A percentile compares a stretch with the other conserved stretches of the same genome.
These are phyloP conservation scores for Ammodytes marinus DNA, from an alignment of 2,113 vertebrate species.

Conservation along the genomic window DNA sequence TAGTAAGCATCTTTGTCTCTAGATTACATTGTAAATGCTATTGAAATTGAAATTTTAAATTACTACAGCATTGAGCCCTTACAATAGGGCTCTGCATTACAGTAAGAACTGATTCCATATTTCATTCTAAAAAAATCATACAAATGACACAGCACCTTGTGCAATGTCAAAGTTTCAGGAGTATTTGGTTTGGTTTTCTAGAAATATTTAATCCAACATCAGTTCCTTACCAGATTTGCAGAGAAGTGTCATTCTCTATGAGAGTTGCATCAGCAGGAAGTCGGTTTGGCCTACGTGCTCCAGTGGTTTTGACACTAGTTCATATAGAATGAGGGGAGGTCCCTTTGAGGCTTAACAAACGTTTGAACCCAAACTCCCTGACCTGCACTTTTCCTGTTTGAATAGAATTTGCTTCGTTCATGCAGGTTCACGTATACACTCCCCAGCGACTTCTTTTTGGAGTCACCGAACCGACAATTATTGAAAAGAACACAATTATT, in stretches of 20 bases:
- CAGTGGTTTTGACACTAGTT: constrained; percentile 12
- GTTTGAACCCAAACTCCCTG: background rate
- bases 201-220: background rate
- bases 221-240: background rate
- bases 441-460: background rate
- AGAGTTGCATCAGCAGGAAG: constrained; percentile 31
- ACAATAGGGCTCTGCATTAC: background rate
- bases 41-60: background rate
- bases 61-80: background rate
- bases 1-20: background rate
- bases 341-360: constrained; percentile 2
- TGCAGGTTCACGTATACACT: background rate
- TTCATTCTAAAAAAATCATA: background rate
- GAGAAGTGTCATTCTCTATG: constrained; percentile 13
- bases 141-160: background rate
- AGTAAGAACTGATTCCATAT: too few relatives aligned
- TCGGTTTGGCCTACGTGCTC: constrained; percentile 13
- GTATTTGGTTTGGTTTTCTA: background rate
- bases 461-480: too few relatives aligned
- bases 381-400: constrained; percentile 5
- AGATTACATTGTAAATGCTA: background rate
- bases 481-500: background rate
- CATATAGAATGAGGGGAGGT: constrained; percentile 34
- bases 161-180: too few relatives aligned
- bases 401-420: constrained; percentile 3